These are phyloP conservation scores for Chloropsis hardwickii DNA, from an alignment of 2,113 vertebrate genomes.

Conservation along the genomic window DNA sequence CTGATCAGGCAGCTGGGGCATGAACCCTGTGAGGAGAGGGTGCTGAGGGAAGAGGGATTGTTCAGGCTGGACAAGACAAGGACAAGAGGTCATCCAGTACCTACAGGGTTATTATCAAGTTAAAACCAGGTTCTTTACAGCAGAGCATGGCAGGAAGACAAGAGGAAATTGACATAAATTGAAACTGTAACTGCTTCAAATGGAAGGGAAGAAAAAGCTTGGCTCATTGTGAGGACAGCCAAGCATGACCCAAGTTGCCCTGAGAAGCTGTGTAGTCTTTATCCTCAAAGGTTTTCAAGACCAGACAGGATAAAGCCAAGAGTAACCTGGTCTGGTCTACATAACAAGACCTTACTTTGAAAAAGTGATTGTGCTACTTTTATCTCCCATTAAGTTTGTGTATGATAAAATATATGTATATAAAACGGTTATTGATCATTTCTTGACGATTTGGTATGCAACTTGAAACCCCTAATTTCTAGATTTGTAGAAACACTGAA, in stretches of 20 bases:
- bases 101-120: neutral
- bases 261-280: neutral
- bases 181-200: neutral
- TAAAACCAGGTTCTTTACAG: neutral
- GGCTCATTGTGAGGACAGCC: neutral
- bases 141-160: neutral
- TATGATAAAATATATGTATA: neutral
- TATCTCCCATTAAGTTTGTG: neutral
- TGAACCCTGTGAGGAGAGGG: neutral
- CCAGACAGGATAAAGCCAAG: neutral
- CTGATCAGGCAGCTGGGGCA: neutral
- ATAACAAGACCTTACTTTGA: neutral
- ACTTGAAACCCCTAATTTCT: neutral
- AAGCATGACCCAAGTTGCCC: neutral
- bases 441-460: neutral
- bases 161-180: neutral
- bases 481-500: neutral
- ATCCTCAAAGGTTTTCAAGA: neutral
- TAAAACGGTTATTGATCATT: neutral
- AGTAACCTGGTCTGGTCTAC: neutral
- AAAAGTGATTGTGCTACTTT: neutral
- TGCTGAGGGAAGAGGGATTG: neutral
- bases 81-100: neutral
- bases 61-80: neutral
- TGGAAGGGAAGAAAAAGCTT: neutral